Evolutionary conservation across 2,888 invertebrate genomes (phyloP).

Genomic region (Melikaiella ostensackeni): DNA sequence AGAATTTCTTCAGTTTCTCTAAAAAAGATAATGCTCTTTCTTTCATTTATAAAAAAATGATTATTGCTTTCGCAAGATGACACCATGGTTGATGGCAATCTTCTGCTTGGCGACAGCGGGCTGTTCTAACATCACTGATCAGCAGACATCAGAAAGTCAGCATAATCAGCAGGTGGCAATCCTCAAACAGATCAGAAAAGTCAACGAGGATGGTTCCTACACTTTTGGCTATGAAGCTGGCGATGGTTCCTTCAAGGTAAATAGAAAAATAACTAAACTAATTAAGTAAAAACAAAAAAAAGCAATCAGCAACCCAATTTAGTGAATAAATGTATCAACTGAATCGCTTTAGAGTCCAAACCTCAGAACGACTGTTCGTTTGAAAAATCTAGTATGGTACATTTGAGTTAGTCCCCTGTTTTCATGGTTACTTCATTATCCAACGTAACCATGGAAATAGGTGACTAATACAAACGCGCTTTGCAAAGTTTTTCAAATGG

Average conservation of each 20-base stretch:
- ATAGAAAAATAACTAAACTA: constrained; percentile 41
- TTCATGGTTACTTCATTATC: too few species aligned
- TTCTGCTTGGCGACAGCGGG: constrained; percentile 74
- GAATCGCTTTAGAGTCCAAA: neutral
- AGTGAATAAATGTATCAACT: neutral
- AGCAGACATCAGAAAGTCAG: constrained; percentile 80
- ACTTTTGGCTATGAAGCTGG: constrained; percentile 92
- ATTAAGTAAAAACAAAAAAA: neutral
- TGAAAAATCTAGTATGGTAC: neutral
- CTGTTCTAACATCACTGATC: constrained; percentile 74
- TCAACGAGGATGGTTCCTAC: constrained; percentile 91
- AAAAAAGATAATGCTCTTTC: neutral
- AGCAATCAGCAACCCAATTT: neutral
- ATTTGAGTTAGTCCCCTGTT: neutral
- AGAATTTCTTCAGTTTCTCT: too few species aligned
- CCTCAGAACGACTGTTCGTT: neutral
- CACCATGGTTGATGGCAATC: constrained; percentile 75
- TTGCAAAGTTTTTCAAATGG: neutral
- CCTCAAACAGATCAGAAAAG: constrained; percentile 88
- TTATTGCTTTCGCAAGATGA: constrained; percentile 71
- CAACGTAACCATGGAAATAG: neutral
- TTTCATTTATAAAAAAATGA: constrained; percentile 1
- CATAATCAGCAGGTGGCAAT: constrained; percentile 86
- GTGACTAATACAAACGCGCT: neutral
- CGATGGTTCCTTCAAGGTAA: constrained; percentile 88